phyloP scores from a whole-genome alignment of 1,140 invertebrate species.

The Drosophila bocki region DNA sequence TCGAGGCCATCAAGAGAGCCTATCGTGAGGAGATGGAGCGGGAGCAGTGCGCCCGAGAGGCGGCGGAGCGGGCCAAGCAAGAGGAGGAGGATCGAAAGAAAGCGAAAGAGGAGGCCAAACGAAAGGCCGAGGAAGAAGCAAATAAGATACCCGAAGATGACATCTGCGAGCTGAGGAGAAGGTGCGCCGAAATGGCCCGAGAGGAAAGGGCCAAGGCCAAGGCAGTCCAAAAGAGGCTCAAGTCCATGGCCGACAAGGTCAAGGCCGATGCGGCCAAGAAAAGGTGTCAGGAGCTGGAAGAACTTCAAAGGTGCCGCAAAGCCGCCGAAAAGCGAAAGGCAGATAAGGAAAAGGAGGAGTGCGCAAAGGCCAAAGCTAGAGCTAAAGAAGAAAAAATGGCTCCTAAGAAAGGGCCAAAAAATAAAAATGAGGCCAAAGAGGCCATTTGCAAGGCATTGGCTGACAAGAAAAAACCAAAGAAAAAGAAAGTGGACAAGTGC shows the following conservation, averaged over 20 bases:
- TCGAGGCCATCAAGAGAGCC: conserved; percentile 27
- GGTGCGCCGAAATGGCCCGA: conserved; percentile 5
- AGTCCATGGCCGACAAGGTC: conserved; percentile 14
- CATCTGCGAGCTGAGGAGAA: conserved; percentile 1
- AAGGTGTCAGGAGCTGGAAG: neutral
- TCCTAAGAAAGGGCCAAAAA: too few species aligned
- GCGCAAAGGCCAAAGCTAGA: conserved; percentile 4
- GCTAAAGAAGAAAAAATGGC: neutral
- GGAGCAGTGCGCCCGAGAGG: conserved; percentile 17
- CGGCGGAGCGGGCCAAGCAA: neutral
- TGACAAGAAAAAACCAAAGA: neutral
- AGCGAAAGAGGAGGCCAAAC: conserved; percentile 7
- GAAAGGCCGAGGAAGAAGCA: conserved; percentile 3
- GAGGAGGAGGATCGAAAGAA: conserved; percentile 15
- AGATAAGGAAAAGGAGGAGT: neutral
- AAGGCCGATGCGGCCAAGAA: neutral
- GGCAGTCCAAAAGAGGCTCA: conserved; percentile 7
- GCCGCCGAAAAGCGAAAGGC: conserved; percentile 5
- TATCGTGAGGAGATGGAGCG: conserved; percentile 4
- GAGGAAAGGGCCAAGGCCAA: conserved; percentile 6
- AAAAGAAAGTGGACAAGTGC: neutral
- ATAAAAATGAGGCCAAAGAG: neutral
- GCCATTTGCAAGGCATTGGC: conserved; percentile 2
- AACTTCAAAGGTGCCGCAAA: conserved; percentile 9
- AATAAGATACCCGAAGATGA: neutral